phyloP scores from a whole-genome alignment of 2,113 vertebrate genomes.

The Baryphthengus martii region DNA sequence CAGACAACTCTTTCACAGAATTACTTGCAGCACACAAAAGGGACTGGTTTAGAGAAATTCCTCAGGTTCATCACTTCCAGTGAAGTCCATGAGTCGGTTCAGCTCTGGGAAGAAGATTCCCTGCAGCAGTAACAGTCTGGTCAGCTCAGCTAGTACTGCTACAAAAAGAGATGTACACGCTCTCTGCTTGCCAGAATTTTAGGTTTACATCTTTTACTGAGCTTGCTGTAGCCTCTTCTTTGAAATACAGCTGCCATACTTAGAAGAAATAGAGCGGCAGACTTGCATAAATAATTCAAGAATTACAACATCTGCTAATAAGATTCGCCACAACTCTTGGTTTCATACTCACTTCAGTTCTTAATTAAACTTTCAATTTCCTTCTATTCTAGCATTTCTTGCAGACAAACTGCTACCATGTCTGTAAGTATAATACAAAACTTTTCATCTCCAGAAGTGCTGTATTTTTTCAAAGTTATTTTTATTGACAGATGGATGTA shows the following conservation, averaged over 20 bases:
- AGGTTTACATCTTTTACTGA: not conserved
- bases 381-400: not conserved
- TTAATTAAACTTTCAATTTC: not conserved
- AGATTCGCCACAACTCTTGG: not conserved
- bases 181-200: not conserved
- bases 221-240: not conserved
- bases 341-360: not conserved
- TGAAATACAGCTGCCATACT: not conserved
- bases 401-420: not conserved
- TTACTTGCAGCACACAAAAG: not conserved
- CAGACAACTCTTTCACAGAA: not conserved
- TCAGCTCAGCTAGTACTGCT: not conserved
- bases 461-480: not conserved
- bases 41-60: not conserved
- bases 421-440: not conserved
- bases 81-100: not conserved
- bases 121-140: not conserved
- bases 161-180: accelerated
- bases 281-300: not conserved
- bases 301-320: not conserved
- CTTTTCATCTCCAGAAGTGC: not conserved
- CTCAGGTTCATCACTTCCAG: not conserved
- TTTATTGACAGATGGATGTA: not conserved
- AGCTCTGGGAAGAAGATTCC: not conserved
- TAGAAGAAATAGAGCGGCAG: not conserved